phyloP scores from a whole-genome alignment of 2,888 invertebrate species.

The Caradrina kadenii region DNA sequence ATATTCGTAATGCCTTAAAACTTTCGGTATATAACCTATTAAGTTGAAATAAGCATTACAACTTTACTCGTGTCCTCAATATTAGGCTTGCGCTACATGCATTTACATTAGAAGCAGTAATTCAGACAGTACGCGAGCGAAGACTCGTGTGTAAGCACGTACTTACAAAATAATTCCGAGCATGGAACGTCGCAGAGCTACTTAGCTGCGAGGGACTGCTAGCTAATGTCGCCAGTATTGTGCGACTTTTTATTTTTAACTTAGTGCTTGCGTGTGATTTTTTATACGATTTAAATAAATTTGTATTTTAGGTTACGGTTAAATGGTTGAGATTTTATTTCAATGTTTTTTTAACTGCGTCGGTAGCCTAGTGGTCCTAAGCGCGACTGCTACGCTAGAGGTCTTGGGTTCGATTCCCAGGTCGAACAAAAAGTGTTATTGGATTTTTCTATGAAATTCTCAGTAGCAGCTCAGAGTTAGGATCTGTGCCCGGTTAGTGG shows the following conservation, averaged over 20 bases:
- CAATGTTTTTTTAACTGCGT: too few relatives aligned
- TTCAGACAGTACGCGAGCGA: conserved; percentile 27
- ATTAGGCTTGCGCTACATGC: background rate
- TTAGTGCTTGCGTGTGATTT: background rate
- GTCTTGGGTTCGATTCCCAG: too few relatives aligned
- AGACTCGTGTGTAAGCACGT: conserved; percentile 32
- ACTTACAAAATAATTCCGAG: conserved; percentile 53
- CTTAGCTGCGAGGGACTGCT: conserved; percentile 35
- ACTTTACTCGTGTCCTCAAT: background rate
- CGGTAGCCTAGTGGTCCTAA: too few relatives aligned
- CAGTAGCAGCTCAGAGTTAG: too few relatives aligned
- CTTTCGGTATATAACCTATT: background rate
- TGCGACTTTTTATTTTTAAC: conserved; percentile 4
- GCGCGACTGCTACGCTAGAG: too few relatives aligned
- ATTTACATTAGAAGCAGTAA: conserved; percentile 17
- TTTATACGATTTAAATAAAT: too few relatives aligned
- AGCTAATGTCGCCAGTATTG: conserved; percentile 19
- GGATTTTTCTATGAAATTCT: too few relatives aligned
- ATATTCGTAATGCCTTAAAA: background rate
- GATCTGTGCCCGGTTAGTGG: too few relatives aligned
- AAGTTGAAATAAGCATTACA: too few relatives aligned
- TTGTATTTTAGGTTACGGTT: too few relatives aligned
- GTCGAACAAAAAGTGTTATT: too few relatives aligned
- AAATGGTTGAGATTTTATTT: too few relatives aligned
- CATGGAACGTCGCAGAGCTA: conserved; percentile 45